phyloP scores from a whole-genome alignment of 2,888 invertebrate species.

The Achlya flavicornis region DNA sequence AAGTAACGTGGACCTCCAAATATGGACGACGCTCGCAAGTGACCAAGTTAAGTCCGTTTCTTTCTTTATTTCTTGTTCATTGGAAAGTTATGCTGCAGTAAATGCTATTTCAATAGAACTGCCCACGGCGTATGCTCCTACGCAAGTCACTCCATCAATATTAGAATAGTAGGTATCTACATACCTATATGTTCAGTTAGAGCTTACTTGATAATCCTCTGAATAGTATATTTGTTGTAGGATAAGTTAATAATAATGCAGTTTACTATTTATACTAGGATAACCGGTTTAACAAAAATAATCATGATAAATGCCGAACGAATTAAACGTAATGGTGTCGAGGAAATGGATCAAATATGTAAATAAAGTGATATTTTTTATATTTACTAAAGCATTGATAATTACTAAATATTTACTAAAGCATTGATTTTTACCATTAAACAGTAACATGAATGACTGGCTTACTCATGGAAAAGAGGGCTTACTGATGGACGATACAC shows the following conservation, averaged over 20 bases:
- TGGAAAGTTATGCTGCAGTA: not conserved
- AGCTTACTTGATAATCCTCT: not conserved
- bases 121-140: not conserved
- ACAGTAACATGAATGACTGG: too few relatives aligned
- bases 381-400: too few relatives aligned
- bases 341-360: too few relatives aligned
- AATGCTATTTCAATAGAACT: not conserved
- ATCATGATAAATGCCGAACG: not conserved
- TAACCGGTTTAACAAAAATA: too few relatives aligned
- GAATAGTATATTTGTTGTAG: not conserved
- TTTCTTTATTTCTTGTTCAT: conserved; percentile 9
- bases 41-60: conserved; percentile 4
- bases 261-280: not conserved
- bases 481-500: too few relatives aligned
- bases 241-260: not conserved
- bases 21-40: not conserved
- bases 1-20: conserved; percentile 1
- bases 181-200: not conserved
- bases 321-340: not conserved
- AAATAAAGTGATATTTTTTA: too few relatives aligned
- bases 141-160: not conserved
- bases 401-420: too few relatives aligned
- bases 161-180: not conserved
- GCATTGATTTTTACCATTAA: too few relatives aligned
- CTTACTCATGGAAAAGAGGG: too few relatives aligned